A percentile compares a stretch with the other conserved stretches of the same genome.
These are phyloP conservation scores for Raphicerus campestris DNA, from an alignment of 2,113 vertebrate species.

Conservation along the genomic window DNA sequence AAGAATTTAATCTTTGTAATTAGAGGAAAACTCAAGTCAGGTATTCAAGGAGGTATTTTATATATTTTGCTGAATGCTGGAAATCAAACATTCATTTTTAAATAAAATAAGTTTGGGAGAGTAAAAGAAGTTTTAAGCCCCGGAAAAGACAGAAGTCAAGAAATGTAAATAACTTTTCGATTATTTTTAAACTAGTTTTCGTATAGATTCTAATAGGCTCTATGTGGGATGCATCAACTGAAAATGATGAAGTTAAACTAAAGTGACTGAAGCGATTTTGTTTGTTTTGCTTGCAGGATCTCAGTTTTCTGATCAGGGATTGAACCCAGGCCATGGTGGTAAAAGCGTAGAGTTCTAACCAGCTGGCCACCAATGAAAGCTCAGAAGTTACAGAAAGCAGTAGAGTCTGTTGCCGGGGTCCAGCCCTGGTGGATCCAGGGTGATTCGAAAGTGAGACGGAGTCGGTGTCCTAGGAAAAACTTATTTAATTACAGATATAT, in stretches of 20 bases:
- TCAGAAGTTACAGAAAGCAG: neutral
- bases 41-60: neutral
- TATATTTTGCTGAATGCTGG: neutral
- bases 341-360: neutral
- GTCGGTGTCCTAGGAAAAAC: no score
- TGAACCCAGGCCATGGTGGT: rapidly evolving
- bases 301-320: neutral
- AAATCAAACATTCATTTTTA: neutral
- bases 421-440: no score
- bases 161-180: neutral
- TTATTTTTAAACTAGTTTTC: neutral
- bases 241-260: neutral
- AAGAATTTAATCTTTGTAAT: neutral
- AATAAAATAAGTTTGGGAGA: neutral
- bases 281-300: neutral
- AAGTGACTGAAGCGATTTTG: neutral
- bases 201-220: neutral
- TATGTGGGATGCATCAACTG: neutral
- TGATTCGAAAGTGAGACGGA: no score
- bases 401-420: no score
- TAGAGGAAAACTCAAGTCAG: neutral
- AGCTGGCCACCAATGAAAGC: rapidly evolving
- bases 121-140: neutral
- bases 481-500: no score
- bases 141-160: neutral